These are phyloP conservation scores for Hydrozoanthus tunicans DNA, from an alignment of 64 coral and sea anemone genomes.

Conservation along the genomic window DNA sequence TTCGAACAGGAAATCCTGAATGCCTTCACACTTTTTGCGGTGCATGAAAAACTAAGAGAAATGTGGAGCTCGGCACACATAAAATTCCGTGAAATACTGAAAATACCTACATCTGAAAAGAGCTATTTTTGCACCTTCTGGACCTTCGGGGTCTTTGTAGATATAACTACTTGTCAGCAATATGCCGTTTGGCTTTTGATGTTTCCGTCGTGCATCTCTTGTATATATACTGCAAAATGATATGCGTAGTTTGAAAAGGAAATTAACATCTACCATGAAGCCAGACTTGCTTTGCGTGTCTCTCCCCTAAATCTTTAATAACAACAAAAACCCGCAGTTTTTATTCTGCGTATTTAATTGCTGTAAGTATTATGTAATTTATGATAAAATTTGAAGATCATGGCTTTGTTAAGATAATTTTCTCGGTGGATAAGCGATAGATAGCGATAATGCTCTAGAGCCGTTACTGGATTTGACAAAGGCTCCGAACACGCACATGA, in stretches of 20 bases:
- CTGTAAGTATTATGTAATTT: neutral
- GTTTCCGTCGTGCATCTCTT: neutral
- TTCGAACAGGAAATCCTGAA: slow-evolving; percentile 41
- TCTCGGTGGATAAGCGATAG: neutral
- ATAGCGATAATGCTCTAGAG: neutral
- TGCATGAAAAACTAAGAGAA: neutral
- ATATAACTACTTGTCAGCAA: neutral
- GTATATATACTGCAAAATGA: neutral
- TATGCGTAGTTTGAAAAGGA: neutral
- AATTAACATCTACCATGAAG: neutral
- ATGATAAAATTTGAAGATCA: neutral
- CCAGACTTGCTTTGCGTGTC: neutral
- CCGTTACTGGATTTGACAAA: neutral
- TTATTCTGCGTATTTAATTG: neutral
- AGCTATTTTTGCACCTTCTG: neutral
- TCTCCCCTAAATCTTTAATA: neutral
- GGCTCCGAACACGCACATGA: slow-evolving; percentile 30
- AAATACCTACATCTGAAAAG: neutral
- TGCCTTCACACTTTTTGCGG: neutral
- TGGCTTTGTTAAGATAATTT: neutral
- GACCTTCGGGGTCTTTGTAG: neutral
- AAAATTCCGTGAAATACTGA: neutral
- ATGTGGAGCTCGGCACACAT: neutral
- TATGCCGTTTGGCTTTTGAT: neutral
- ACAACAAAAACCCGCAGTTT: neutral